A percentile compares a stretch with the other conserved stretches of the same genome.
Conservation (phyloP, 2,888 invertebrate species). For the Pseudanteris insignis region DNA sequence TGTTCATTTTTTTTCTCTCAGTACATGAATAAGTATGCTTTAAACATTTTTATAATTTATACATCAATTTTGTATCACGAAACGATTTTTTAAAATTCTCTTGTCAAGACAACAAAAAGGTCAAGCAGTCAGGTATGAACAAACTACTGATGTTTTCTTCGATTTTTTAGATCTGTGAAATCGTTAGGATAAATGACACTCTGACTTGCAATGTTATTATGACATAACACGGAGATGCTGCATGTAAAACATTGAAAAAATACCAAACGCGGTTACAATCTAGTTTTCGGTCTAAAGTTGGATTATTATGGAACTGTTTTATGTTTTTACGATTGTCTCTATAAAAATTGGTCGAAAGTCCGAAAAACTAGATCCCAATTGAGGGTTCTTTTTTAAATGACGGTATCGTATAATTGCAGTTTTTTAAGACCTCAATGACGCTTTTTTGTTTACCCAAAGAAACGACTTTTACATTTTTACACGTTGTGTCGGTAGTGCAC, state of each 20-base stretch:
- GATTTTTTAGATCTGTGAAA: slow-evolving; percentile 1
- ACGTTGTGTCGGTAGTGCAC: slow-evolving; percentile 49
- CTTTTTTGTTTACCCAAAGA: slow-evolving; percentile 46
- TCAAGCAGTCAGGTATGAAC: no score
- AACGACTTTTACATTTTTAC: slow-evolving; percentile 41
- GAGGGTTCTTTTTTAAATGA: slow-evolving; percentile 62
- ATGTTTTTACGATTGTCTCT: slow-evolving; percentile 50
- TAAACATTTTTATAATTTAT: no score
- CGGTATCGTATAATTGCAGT: slow-evolving; percentile 60
- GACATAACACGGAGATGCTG: not conserved
- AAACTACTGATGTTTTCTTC: no score
- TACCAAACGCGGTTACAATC: slow-evolving; percentile 29
- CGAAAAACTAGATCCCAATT: slow-evolving; percentile 57
- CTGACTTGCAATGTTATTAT: slow-evolving; percentile 7
- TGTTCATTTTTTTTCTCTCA: no score
- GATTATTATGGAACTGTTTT: slow-evolving; percentile 48
- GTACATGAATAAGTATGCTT: no score
- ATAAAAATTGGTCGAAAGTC: slow-evolving; percentile 47
- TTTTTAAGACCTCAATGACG: slow-evolving; percentile 48
- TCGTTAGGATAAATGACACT: slow-evolving; percentile 5
- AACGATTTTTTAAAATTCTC: no score
- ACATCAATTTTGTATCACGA: no score
- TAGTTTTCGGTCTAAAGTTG: slow-evolving; percentile 39
- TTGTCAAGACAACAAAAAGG: no score
- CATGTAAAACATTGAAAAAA: slow-evolving; percentile 4